A percentile compares a stretch with the other conserved stretches of the same genome.
phyloP scores from a whole-genome alignment of 2,888 invertebrate species.

The Entomobrya proxima region DNA sequence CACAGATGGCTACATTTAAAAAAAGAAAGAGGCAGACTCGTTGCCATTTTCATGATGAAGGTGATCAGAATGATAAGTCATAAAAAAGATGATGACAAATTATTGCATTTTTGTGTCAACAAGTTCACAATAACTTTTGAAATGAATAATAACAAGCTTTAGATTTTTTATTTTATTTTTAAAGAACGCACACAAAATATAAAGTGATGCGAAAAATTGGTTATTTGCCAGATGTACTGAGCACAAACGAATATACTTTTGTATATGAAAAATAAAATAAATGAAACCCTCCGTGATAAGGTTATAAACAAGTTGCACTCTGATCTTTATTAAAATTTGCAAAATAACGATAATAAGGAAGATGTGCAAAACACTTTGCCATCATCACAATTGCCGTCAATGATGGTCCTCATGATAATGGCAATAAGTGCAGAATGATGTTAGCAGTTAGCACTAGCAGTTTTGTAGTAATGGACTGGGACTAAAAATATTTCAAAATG shows the following conservation, averaged over 20 bases:
- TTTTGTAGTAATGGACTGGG: constrained; percentile 4
- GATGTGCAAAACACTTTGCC: constrained; percentile 48
- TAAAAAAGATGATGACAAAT: constrained; percentile 57
- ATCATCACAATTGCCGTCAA: constrained; percentile 61
- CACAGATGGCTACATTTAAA: constrained; percentile 13
- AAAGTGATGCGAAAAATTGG: neutral
- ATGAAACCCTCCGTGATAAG: neutral
- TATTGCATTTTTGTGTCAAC: constrained; percentile 37
- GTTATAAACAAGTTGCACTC: neutral
- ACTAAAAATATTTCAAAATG: neutral
- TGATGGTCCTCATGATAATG: constrained; percentile 55
- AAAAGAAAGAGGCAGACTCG: neutral
- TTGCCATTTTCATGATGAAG: constrained; percentile 16
- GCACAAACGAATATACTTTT: neutral
- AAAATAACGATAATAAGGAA: constrained; percentile 44
- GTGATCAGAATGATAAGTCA: constrained; percentile 34
- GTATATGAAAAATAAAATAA: neutral
- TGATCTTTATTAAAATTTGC: constrained; percentile 33
- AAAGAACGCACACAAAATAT: neutral
- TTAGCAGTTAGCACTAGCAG: neutral
- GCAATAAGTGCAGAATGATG: constrained; percentile 62
- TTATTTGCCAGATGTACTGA: constrained; percentile 19
- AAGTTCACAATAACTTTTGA: constrained; percentile 22
- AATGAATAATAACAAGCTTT: neutral
- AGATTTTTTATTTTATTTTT: neutral